Conservation (phyloP, 2,797 vertebrate genomes). For the Poeciliopsis gracilis region DNA sequence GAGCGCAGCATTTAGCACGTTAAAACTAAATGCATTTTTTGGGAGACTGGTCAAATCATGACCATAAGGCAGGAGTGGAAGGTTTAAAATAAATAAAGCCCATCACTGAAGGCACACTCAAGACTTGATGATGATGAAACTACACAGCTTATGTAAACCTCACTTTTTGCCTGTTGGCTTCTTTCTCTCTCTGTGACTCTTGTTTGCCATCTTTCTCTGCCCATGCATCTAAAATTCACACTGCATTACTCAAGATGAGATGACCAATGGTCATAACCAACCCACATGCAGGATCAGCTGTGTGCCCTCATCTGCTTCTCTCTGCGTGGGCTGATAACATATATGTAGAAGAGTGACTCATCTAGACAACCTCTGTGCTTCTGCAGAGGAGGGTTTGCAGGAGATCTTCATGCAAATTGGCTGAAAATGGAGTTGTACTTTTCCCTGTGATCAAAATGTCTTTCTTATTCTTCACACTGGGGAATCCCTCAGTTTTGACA, state of each 20-base stretch:
- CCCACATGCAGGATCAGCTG: conserved; percentile 42
- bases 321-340: conserved; percentile 41
- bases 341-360: conserved; percentile 61
- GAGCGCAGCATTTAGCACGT: background rate
- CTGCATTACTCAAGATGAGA: conserved; percentile 31
- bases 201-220: conserved; percentile 12
- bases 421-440: conserved; percentile 22
- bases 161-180: conserved; percentile 36
- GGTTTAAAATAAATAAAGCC: conserved; percentile 11
- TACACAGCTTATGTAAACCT: conserved; percentile 66
- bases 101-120: conserved; percentile 11
- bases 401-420: conserved; percentile 38
- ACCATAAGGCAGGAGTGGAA: background rate
- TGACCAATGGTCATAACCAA: conserved; percentile 39
- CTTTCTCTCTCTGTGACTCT: conserved; percentile 21
- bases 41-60: background rate
- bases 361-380: conserved; percentile 45
- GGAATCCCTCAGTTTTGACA: conserved; percentile 39
- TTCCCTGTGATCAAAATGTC: conserved; percentile 27
- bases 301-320: conserved; percentile 45
- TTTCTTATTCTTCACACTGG: conserved; percentile 10
- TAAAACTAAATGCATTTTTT: background rate
- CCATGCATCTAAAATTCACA: conserved; percentile 39
- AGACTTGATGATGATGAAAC: conserved; percentile 50
- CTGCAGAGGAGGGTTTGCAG: conserved; percentile 43